phyloP scores from a whole-genome alignment of 2,113 vertebrate species.

The Struthidea cinerea region DNA sequence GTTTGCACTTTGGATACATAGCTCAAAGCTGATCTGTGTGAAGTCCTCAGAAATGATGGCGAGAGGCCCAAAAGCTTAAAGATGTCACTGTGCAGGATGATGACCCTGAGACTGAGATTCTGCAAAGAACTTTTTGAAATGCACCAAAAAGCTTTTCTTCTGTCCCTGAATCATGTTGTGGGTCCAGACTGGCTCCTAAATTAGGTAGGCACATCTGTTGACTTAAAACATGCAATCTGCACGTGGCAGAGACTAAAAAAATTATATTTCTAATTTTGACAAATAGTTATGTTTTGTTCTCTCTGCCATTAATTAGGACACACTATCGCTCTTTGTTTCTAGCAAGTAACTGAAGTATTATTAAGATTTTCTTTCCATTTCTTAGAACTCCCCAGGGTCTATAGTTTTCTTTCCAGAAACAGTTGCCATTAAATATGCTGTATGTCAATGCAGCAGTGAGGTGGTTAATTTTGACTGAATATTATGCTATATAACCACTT shows the following conservation, averaged over 20 bases:
- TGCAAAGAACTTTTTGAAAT: not conserved
- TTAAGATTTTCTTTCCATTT: conserved; percentile 68
- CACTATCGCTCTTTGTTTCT: not conserved
- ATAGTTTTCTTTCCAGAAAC: conserved; percentile 68
- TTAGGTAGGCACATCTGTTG: not conserved
- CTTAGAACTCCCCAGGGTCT: conserved; percentile 59
- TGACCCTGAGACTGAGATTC: not conserved
- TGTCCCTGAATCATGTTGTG: not conserved
- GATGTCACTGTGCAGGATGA: not conserved
- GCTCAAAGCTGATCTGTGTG: not conserved
- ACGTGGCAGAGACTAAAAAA: not conserved
- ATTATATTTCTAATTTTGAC: not conserved
- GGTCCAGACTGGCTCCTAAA: not conserved
- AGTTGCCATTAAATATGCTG: conserved; percentile 76
- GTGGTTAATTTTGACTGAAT: conserved; percentile 95
- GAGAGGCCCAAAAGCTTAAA: not conserved
- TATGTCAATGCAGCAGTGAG: conserved; percentile 86
- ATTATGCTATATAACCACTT: conserved; percentile 96
- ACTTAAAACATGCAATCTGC: not conserved
- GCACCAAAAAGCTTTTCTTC: not conserved
- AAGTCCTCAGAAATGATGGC: not conserved
- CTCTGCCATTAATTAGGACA: conserved; percentile 10
- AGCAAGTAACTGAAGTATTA: conserved; percentile 55
- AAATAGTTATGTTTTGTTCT: conserved; percentile 14
- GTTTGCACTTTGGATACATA: not conserved